phyloP scores from a whole-genome alignment of 1,140 invertebrate species.

The Drosophila tani region DNA sequence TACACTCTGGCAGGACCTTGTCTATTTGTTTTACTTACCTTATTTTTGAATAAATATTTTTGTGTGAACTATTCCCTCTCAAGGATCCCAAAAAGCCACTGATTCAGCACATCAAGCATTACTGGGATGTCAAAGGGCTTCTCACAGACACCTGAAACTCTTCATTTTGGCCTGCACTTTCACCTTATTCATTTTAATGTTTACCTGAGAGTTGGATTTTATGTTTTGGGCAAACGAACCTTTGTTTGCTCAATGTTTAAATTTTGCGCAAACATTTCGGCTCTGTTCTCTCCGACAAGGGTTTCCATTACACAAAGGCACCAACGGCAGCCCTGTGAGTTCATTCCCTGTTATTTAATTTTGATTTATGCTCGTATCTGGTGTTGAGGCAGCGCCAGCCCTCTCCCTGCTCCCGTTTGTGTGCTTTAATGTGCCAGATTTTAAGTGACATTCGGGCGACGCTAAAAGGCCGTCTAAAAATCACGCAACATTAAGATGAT shows the following conservation, averaged over 20 bases:
- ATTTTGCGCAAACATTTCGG: slow-evolving; percentile 16
- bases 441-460: slow-evolving; percentile 79
- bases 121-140: slow-evolving; percentile 13
- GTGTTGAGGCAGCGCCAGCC: slow-evolving; percentile 43
- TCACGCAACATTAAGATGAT: slow-evolving; percentile 82
- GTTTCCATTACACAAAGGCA: slow-evolving; percentile 42
- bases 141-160: slow-evolving; percentile 10
- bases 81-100: neutral
- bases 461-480: slow-evolving; percentile 81
- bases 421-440: slow-evolving; percentile 77
- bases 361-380: slow-evolving; percentile 55
- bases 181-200: slow-evolving; percentile 29
- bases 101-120: neutral
- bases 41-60: slow-evolving; percentile 9
- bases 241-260: slow-evolving; percentile 27
- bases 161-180: slow-evolving; percentile 7
- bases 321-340: slow-evolving; percentile 13
- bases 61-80: neutral
- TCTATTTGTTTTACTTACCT: slow-evolving; percentile 6
- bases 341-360: slow-evolving; percentile 46
- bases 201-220: slow-evolving; percentile 9
- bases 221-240: slow-evolving; percentile 26
- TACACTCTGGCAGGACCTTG: neutral
- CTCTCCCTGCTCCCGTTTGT: slow-evolving; percentile 28
- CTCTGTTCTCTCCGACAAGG: slow-evolving; percentile 16